Evolutionary conservation across 2,888 invertebrate species (phyloP).

Genomic region (Drosophila flavopinicola): DNA sequence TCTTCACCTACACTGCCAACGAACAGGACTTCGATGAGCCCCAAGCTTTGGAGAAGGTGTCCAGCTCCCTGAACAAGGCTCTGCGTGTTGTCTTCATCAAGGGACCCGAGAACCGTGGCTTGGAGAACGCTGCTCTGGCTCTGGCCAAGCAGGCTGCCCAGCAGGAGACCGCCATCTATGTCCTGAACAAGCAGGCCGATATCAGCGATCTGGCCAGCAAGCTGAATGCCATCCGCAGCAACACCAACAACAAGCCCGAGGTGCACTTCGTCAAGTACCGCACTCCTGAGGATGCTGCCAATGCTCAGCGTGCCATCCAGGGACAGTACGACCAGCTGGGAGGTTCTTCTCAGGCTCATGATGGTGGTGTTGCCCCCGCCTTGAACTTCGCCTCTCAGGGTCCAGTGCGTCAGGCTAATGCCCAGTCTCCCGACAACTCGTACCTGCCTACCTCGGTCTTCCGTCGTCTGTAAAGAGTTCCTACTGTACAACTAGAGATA

Average conservation of each 20-base stretch:
- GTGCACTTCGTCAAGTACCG: constrained; percentile 80
- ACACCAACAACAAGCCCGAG: constrained; percentile 74
- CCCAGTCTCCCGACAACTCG: constrained; percentile 60
- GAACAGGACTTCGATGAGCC: constrained; percentile 71
- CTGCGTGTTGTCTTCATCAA: constrained; percentile 77
- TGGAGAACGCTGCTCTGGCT: constrained; percentile 74
- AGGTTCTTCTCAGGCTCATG: constrained; percentile 53
- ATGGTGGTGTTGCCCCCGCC: constrained; percentile 73
- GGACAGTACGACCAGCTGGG: constrained; percentile 68
- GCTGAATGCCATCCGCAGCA: constrained; percentile 65
- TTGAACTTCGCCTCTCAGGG: constrained; percentile 75
- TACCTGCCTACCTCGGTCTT: constrained; percentile 77
- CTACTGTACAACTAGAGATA: constrained; percentile 6
- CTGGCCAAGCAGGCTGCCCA: constrained; percentile 76
- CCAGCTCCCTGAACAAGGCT: constrained; percentile 68
- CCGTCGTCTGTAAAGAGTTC: constrained; percentile 65
- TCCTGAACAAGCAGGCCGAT: constrained; percentile 75
- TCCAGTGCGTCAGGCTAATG: constrained; percentile 52
- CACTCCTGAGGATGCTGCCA: constrained; percentile 73
- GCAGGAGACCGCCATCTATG: constrained; percentile 75
- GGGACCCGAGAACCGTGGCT: constrained; percentile 76
- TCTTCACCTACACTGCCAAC: constrained; percentile 72
- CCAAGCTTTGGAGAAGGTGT: constrained; percentile 51
- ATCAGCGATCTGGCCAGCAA: constrained; percentile 70
- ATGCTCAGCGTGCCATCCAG: constrained; percentile 74